phyloP scores from a whole-genome alignment of 1,140 invertebrate genomes.

The Ruditapes philippinarum region DNA sequence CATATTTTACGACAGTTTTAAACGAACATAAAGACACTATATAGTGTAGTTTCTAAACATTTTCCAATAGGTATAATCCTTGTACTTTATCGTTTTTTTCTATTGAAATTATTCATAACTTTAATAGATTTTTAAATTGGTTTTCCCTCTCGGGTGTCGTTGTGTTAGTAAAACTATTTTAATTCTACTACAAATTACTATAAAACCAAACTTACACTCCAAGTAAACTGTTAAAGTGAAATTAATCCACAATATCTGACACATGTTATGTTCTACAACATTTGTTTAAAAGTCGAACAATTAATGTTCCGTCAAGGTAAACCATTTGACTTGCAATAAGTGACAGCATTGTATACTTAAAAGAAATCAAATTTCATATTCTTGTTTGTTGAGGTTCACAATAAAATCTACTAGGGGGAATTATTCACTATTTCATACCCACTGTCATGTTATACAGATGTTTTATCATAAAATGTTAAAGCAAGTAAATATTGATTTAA shows the following conservation, averaged over 20 bases:
- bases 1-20: no score
- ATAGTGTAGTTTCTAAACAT: no score
- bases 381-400: neutral
- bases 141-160: neutral
- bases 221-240: neutral
- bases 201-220: neutral
- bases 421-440: neutral
- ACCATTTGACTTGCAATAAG: neutral
- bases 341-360: neutral
- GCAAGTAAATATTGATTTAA: conserved; percentile 11
- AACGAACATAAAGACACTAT: no score
- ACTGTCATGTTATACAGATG: neutral
- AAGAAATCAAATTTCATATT: conserved; percentile 6
- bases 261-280: neutral
- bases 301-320: neutral
- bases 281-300: neutral
- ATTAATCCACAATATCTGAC: neutral
- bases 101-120: neutral
- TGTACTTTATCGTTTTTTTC: neutral
- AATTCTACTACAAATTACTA: neutral
- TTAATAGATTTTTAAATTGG: neutral
- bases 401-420: neutral
- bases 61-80: no score
- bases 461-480: neutral
- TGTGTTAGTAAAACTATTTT: neutral